Percentiles rank a stretch among this genome's conserved stretches.
phyloP scores from a whole-genome alignment of 2,797 vertebrate genomes.

The Clarias pachynema region DNA sequence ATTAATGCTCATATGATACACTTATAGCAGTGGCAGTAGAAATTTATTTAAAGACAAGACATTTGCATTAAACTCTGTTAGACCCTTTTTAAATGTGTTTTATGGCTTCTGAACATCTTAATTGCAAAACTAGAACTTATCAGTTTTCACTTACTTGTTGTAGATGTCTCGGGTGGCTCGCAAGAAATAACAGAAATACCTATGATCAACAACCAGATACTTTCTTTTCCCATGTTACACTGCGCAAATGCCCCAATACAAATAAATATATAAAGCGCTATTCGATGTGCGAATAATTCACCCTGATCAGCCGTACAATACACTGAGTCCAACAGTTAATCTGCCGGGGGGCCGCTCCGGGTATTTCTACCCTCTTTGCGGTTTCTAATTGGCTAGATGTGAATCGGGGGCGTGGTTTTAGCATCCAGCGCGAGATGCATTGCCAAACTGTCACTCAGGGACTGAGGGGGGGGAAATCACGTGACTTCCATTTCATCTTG shows the following conservation, averaged over 20 bases:
- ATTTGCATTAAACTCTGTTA: background rate
- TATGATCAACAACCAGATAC: slow-evolving; percentile 56
- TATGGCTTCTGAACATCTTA: background rate
- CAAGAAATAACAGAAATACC: slow-evolving; percentile 59
- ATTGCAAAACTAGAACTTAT: background rate
- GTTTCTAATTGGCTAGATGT: slow-evolving; percentile 27
- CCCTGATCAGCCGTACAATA: background rate
- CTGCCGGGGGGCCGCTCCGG: background rate
- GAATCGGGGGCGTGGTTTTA: slow-evolving; percentile 23
- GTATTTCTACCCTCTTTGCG: slow-evolving; percentile 36
- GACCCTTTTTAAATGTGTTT: background rate
- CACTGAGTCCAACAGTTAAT: background rate
- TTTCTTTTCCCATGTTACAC: slow-evolving; percentile 63
- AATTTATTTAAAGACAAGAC: background rate
- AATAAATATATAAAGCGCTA: background rate
- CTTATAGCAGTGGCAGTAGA: background rate
- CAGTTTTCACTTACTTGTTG: slow-evolving; percentile 54
- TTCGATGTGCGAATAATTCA: background rate
- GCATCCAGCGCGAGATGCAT: background rate
- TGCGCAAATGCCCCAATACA: background rate
- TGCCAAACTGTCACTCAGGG: slow-evolving; percentile 26
- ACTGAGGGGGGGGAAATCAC: background rate
- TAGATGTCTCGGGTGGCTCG: slow-evolving; percentile 48
- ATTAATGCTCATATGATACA: background rate
- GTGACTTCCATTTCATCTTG: background rate